A percentile compares a stretch with the other conserved stretches of the same genome.
phyloP scores from a whole-genome alignment of 2,113 vertebrate genomes.

The Salminus brasiliensis region DNA sequence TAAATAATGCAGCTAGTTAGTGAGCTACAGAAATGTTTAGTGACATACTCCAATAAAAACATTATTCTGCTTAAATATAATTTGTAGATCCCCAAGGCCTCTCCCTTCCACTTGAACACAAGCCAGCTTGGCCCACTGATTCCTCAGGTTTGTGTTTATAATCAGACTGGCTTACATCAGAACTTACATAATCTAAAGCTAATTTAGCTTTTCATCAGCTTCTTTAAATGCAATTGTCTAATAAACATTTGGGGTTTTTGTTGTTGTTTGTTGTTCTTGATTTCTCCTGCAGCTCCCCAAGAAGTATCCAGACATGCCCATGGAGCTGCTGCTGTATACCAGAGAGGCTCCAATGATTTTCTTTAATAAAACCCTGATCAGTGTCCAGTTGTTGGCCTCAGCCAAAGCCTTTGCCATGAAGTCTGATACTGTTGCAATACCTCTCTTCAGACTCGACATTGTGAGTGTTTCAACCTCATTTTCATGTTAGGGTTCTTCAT shows the following conservation, averaged over 20 bases:
- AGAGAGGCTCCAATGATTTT: slow-evolving; percentile 60
- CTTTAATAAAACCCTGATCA: slow-evolving; percentile 56
- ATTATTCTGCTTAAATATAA: background rate
- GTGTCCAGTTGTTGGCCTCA: background rate
- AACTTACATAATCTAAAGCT: no score
- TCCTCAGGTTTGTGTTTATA: slow-evolving; percentile 68
- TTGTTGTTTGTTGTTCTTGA: no score
- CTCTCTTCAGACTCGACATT: slow-evolving; percentile 54
- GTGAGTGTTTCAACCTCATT: slow-evolving; percentile 16
- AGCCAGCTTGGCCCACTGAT: slow-evolving; percentile 63
- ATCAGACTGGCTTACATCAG: no score
- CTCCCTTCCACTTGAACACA: slow-evolving; percentile 73
- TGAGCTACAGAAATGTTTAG: no score
- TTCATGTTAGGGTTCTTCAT: background rate
- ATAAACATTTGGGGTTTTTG: background rate
- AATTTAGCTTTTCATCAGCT: background rate
- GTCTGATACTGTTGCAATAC: slow-evolving; percentile 41
- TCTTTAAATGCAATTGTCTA: background rate
- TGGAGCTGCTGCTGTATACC: slow-evolving; percentile 67
- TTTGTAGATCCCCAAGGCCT: slow-evolving; percentile 62
- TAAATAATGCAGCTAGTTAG: no score
- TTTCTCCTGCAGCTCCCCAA: slow-evolving; percentile 66
- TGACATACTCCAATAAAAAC: no score
- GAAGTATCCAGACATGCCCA: slow-evolving; percentile 67
- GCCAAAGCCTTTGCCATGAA: slow-evolving; percentile 64